These are phyloP conservation scores for Tribolium castaneum DNA, from an alignment of 1,140 invertebrate genomes.

Conservation along the genomic window DNA sequence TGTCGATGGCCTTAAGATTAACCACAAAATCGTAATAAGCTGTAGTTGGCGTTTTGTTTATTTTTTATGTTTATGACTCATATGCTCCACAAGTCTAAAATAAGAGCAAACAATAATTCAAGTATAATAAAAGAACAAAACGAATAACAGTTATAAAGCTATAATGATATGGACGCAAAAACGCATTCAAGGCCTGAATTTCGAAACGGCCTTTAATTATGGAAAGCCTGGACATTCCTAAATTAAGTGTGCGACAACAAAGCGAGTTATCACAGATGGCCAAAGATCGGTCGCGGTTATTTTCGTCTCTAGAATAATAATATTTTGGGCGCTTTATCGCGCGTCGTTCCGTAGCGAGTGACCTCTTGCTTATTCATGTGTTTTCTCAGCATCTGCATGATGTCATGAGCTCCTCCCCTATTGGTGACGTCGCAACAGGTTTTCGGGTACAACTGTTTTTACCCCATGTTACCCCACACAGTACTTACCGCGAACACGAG, in stretches of 20 bases:
- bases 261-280: not conserved
- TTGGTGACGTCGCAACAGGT: not conserved
- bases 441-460: not conserved
- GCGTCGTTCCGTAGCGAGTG: not conserved
- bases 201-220: not conserved
- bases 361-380: not conserved
- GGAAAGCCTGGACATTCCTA: not conserved
- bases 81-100: too few species aligned
- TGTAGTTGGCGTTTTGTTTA: too few species aligned
- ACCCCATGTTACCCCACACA: not conserved
- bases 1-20: not conserved
- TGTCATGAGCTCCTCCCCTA: not conserved
- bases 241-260: too few species aligned
- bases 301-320: too few species aligned
- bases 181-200: not conserved
- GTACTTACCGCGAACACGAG: slow-evolving; percentile 58
- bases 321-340: too few species aligned
- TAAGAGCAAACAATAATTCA: too few species aligned
- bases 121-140: too few species aligned
- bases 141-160: too few species aligned
- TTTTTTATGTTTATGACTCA: too few species aligned
- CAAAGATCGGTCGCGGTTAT: not conserved
- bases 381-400: not conserved
- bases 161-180: not conserved
- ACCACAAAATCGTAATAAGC: not conserved